Percentiles rank a stretch among this genome's conserved stretches.
Conservation (phyloP, 23 tunicate genomes). For the Trididemnum clinides region DNA sequence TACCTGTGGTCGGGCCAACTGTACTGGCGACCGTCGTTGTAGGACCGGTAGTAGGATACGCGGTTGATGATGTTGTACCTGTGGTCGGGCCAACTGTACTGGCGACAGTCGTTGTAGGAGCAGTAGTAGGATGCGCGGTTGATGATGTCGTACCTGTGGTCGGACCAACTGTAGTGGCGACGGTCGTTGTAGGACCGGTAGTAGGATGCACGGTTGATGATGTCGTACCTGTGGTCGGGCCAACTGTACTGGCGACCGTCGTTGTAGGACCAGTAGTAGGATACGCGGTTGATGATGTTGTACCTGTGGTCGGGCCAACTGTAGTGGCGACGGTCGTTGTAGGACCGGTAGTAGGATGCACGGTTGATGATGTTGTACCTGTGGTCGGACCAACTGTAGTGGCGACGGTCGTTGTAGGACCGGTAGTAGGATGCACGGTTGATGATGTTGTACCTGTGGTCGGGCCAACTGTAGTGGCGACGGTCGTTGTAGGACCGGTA, state of each 20-base stretch:
- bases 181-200: neutral
- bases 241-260: neutral
- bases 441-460: too few relatives aligned
- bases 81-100: neutral
- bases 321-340: too few relatives aligned
- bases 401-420: too few relatives aligned
- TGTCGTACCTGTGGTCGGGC: neutral
- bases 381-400: too few relatives aligned
- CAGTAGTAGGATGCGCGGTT: neutral
- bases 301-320: too few relatives aligned
- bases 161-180: neutral
- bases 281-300: neutral
- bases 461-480: too few relatives aligned
- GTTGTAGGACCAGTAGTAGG: neutral
- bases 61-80: neutral
- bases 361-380: too few relatives aligned
- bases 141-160: conserved; percentile 9
- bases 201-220: neutral
- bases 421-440: too few relatives aligned
- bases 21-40: neutral
- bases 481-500: too few relatives aligned
- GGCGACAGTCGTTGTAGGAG: neutral
- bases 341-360: too few relatives aligned
- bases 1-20: neutral
- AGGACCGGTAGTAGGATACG: neutral